Conservation (phyloP, 2,888 invertebrate species). For the Andrena flavipes region DNA sequence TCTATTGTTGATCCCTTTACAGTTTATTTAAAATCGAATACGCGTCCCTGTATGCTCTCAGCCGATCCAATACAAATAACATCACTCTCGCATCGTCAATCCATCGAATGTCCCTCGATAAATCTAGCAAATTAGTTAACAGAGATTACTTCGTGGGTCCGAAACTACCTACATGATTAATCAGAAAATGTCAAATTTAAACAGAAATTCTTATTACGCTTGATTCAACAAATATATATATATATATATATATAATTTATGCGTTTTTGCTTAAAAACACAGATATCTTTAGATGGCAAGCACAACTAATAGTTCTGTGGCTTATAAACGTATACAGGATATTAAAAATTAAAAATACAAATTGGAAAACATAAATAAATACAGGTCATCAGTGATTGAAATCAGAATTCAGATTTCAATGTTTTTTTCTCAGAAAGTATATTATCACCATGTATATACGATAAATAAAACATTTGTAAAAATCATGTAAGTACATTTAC, state of each 20-base stretch:
- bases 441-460: constrained; percentile 2
- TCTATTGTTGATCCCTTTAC: neutral
- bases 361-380: neutral
- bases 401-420: neutral
- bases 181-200: neutral
- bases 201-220: too few relatives aligned
- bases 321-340: neutral
- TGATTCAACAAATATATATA: neutral
- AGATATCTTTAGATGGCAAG: too few relatives aligned
- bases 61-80: too few relatives aligned
- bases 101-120: too few relatives aligned
- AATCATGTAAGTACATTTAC: constrained; percentile 21
- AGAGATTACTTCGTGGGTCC: neutral
- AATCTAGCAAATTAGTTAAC: neutral
- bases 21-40: neutral
- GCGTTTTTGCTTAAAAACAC: too few relatives aligned
- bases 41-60: neutral
- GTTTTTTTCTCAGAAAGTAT: neutral
- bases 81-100: too few relatives aligned
- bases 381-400: neutral
- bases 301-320: too few relatives aligned
- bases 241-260: neutral
- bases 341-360: neutral
- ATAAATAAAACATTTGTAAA: constrained; percentile 15
- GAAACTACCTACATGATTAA: neutral